A percentile compares a stretch with the other conserved stretches of the same genome.
These are phyloP conservation scores for Heterohyrax brucei DNA, from an alignment of 2,797 vertebrate genomes.

Conservation along the genomic window DNA sequence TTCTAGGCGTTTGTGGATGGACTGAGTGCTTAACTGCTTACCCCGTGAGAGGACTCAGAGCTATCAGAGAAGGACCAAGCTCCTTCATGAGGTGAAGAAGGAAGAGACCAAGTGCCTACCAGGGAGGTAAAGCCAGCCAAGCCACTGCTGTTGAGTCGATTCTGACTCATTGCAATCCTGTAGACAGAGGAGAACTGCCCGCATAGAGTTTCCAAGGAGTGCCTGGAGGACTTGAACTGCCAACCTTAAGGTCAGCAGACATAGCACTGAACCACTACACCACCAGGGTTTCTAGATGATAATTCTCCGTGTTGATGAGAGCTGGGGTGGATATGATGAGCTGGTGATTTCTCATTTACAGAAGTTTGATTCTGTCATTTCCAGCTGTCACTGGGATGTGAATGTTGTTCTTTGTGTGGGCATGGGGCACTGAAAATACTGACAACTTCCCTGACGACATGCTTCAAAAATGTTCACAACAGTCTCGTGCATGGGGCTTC, in stretches of 20 bases:
- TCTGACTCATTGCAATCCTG: too few relatives aligned
- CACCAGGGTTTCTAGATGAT: neutral
- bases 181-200: too few relatives aligned
- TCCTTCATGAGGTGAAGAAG: neutral
- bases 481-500: neutral
- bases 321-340: neutral
- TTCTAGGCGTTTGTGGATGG: neutral
- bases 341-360: neutral
- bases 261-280: too few relatives aligned
- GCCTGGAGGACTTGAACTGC: too few relatives aligned
- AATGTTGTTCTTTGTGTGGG: slow-evolving; percentile 32
- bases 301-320: neutral
- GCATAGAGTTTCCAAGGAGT: too few relatives aligned
- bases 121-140: neutral
- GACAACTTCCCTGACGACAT: slow-evolving; percentile 28
- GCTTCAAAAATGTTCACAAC: slow-evolving; percentile 50
- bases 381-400: neutral
- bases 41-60: neutral
- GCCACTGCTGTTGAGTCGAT: too few relatives aligned
- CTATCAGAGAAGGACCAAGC: neutral
- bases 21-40: neutral
- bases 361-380: slow-evolving; percentile 12
- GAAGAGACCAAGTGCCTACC: neutral
- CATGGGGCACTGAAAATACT: slow-evolving; percentile 23
- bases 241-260: too few relatives aligned